A percentile compares a stretch with the other conserved stretches of the same genome.
phyloP scores from a whole-genome alignment of 2,113 vertebrate species.

The Oncorhynchus kisutch region DNA sequence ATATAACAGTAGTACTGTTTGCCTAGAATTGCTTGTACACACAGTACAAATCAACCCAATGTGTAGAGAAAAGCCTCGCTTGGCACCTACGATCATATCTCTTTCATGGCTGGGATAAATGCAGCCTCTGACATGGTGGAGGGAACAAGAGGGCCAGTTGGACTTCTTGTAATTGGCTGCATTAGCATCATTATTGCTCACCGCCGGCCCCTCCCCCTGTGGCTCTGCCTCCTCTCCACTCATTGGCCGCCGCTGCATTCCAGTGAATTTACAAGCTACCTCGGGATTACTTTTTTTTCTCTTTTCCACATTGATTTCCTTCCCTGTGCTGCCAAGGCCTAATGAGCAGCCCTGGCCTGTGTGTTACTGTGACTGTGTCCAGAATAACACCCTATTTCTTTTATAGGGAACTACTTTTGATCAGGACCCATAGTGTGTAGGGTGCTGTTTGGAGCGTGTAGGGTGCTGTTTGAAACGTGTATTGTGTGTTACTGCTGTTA shows the following conservation, averaged over 20 bases:
- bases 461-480: neutral
- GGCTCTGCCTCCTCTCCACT: constrained; percentile 12
- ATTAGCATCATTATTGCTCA: constrained; percentile 58
- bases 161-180: constrained; percentile 63
- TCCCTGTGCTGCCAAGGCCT: constrained; percentile 38
- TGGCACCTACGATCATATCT: constrained; percentile 59
- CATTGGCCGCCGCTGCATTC: constrained; percentile 58
- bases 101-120: constrained; percentile 69
- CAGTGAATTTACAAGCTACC: constrained; percentile 55
- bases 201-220: constrained; percentile 35
- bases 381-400: neutral
- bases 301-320: constrained; percentile 31
- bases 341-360: constrained; percentile 37
- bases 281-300: constrained; percentile 27
- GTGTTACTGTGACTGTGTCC: constrained; percentile 19
- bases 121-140: constrained; percentile 54
- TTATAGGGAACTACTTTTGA: neutral
- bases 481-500: no score
- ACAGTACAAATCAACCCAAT: constrained; percentile 65
- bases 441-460: neutral
- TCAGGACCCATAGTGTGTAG: constrained; percentile 4
- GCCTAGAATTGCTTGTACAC: neutral
- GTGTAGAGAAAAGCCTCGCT: constrained; percentile 56
- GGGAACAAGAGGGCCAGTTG: constrained; percentile 11
- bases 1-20: constrained; percentile 33